phyloP scores from a whole-genome alignment of 2,113 vertebrate genomes.

The Agelaius phoeniceus region DNA sequence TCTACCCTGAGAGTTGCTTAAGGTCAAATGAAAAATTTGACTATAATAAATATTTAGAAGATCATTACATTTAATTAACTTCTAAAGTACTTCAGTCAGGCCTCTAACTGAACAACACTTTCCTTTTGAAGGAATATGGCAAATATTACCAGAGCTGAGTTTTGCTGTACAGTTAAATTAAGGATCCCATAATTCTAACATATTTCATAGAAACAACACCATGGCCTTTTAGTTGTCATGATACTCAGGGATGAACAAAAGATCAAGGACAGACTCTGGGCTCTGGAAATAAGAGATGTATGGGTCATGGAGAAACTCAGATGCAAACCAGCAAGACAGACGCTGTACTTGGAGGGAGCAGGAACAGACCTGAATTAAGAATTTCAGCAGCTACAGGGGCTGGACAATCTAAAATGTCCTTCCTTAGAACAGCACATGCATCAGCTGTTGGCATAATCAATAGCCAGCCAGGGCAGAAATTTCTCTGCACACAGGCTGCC shows the following conservation, averaged over 20 bases:
- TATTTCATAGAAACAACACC: not conserved
- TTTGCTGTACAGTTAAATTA: not conserved
- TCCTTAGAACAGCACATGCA: not conserved
- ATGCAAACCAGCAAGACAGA: not conserved
- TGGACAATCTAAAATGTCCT: not conserved
- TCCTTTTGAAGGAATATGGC: not conserved
- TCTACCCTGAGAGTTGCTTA: not conserved
- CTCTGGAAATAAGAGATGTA: not conserved
- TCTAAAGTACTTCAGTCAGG: slow-evolving; percentile 31
- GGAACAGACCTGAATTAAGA: not conserved
- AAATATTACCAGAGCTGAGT: not conserved
- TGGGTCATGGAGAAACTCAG: not conserved
- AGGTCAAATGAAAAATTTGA: slow-evolving; percentile 54
- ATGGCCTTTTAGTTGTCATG: not conserved
- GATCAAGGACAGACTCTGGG: not conserved
- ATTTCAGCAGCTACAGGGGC: not conserved
- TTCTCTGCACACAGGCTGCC: not conserved
- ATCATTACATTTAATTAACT: slow-evolving; percentile 66
- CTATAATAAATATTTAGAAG: slow-evolving; percentile 62
- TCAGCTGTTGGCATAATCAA: not conserved
- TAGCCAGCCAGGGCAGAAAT: not conserved
- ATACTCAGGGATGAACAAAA: not conserved
- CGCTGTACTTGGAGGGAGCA: not conserved
- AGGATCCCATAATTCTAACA: not conserved
- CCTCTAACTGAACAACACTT: slow-evolving; percentile 34